phyloP scores from a whole-genome alignment of 2,113 vertebrate genomes.

The Microcebus ravelobensis region DNA sequence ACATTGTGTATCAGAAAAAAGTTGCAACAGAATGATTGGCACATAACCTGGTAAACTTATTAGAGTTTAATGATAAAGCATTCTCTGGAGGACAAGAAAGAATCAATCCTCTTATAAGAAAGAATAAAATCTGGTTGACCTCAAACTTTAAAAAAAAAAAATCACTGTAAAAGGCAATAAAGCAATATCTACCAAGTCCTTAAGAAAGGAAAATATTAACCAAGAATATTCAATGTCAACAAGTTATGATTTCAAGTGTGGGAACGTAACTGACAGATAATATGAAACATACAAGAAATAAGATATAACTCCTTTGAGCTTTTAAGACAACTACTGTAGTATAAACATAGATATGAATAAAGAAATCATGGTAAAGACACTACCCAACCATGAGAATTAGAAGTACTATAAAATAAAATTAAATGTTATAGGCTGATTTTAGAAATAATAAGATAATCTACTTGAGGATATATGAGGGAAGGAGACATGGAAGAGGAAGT shows the following conservation, averaged over 20 bases:
- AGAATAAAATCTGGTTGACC: neutral
- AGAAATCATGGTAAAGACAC: neutral
- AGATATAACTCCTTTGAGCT: neutral
- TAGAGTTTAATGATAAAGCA: neutral
- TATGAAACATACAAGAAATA: neutral
- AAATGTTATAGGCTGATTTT: constrained; percentile 1
- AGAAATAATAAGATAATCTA: neutral
- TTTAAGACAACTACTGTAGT: neutral
- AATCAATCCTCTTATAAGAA: neutral
- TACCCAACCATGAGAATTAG: neutral
- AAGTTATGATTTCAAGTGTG: neutral
- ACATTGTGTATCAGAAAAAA: neutral
- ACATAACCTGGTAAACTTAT: neutral
- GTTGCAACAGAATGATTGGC: neutral
- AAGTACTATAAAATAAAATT: neutral
- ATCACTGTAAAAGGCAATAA: neutral
- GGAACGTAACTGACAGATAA: neutral
- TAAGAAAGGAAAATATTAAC: constrained; percentile 21
- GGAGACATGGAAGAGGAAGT: neutral
- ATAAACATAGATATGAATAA: neutral
- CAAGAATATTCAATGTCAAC: neutral
- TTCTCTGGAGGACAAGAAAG: neutral
- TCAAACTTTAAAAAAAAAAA: neutral
- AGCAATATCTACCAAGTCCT: neutral
- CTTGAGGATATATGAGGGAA: neutral